These are phyloP conservation scores for Lordiphosa stackelbergi DNA, from an alignment of 1,140 invertebrate genomes.

Conservation along the genomic window DNA sequence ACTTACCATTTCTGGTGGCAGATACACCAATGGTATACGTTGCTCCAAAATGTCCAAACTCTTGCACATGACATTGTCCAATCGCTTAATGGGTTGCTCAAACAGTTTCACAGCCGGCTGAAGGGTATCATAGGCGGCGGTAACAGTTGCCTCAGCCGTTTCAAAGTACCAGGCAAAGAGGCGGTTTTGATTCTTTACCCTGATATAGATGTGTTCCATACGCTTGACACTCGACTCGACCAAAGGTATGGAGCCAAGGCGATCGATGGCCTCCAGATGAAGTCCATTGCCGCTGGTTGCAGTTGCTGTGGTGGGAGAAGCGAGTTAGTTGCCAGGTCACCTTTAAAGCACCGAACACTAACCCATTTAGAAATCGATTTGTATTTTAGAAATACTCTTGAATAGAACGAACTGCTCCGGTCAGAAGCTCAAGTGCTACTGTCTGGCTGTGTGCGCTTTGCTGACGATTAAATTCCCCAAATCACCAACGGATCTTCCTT, in stretches of 20 bases:
- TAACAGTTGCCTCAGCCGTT: conserved; percentile 84
- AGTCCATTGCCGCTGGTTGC: conserved; percentile 57
- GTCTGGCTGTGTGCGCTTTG: conserved; percentile 7
- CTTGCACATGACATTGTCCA: conserved; percentile 86
- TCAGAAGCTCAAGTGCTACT: conserved; percentile 31
- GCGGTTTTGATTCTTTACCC: conserved; percentile 82
- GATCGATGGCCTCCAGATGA: conserved; percentile 81
- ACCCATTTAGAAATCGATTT: conserved; percentile 48
- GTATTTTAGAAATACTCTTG: not conserved
- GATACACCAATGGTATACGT: conserved; percentile 85
- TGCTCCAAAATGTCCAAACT: conserved; percentile 87
- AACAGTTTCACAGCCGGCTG: conserved; percentile 83
- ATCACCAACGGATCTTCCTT: conserved; percentile 26
- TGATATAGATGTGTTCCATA: conserved; percentile 83
- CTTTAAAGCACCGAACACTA: conserved; percentile 17
- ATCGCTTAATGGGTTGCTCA: conserved; percentile 83
- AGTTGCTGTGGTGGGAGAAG: conserved; percentile 30
- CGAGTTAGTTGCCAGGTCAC: conserved; percentile 4
- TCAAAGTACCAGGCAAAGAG: conserved; percentile 85
- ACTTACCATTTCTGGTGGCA: conserved; percentile 86
- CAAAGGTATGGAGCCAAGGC: conserved; percentile 84
- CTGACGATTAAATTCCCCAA: conserved; percentile 16
- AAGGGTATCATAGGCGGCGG: conserved; percentile 82
- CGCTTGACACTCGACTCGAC: conserved; percentile 84
- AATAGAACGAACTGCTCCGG: conserved; percentile 19